Evolutionary conservation across 2,797 vertebrate species (phyloP).

Genomic region (Liparis tanakae): DNA sequence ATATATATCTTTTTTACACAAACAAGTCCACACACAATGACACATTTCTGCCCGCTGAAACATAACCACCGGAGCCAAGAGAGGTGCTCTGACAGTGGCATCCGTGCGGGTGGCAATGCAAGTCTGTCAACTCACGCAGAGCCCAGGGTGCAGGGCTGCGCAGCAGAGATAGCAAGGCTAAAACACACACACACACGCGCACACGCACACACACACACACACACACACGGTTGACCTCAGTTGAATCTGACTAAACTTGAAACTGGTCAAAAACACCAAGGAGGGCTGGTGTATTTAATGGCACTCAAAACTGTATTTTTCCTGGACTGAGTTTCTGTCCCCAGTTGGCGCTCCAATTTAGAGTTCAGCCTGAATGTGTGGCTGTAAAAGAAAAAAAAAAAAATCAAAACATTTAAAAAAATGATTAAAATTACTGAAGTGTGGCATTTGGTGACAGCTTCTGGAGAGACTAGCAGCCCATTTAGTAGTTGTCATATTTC

Average conservation of each 20-base stretch:
- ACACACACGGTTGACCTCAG: constrained; percentile 35
- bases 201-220: constrained; percentile 4
- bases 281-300: constrained; percentile 6
- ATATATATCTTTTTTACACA: not conserved
- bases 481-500: not conserved
- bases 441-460: not conserved
- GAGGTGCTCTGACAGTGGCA: constrained; percentile 34
- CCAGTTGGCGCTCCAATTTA: constrained; percentile 1
- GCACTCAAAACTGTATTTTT: not conserved
- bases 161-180: constrained; percentile 55
- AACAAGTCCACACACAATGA: not conserved
- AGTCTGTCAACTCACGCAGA: constrained; percentile 51
- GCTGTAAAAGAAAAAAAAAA: constrained; percentile 1
- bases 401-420: constrained; percentile 11
- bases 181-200: constrained; percentile 8
- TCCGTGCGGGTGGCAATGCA: constrained; percentile 37
- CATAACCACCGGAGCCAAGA: constrained; percentile 28
- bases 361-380: not conserved
- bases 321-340: not conserved
- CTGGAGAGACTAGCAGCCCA: not conserved
- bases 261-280: constrained; percentile 30
- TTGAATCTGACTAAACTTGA: constrained; percentile 31
- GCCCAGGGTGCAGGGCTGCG: constrained; percentile 61
- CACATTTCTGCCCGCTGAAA: constrained; percentile 12
- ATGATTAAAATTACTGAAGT: constrained; percentile 18